These are phyloP conservation scores for Melanostoma scalare DNA, from an alignment of 2,888 invertebrate genomes.

Conservation along the genomic window DNA sequence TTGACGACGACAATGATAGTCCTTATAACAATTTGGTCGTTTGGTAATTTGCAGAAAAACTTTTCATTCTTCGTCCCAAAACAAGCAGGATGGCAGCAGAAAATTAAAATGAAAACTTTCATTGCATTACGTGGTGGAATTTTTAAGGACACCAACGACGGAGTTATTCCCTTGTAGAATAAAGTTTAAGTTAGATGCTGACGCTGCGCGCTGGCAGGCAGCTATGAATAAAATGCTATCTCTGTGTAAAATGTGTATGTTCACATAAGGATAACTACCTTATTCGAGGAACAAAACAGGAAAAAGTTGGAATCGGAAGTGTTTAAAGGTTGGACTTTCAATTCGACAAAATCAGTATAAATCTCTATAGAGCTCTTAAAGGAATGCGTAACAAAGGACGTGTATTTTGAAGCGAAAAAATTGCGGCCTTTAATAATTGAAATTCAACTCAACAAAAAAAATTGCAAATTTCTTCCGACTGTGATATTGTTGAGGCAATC, in stretches of 20 bases:
- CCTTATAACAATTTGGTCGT: slow-evolving; percentile 34
- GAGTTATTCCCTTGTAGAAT: not conserved
- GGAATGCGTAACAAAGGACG: too few relatives aligned
- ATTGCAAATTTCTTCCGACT: too few relatives aligned
- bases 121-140: slow-evolving; percentile 8
- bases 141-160: not conserved
- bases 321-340: slow-evolving; percentile 3
- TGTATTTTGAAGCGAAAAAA: too few relatives aligned
- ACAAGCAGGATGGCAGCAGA: not conserved
- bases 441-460: too few relatives aligned
- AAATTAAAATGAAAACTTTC: slow-evolving; percentile 35
- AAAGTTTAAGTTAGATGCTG: not conserved
- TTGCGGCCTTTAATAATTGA: too few relatives aligned
- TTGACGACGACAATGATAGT: not conserved
- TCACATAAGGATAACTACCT: slow-evolving; percentile 16
- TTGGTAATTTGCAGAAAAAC: slow-evolving; percentile 24
- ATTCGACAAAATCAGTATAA: not conserved
- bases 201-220: not conserved
- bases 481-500: too few relatives aligned
- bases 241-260: slow-evolving; percentile 6
- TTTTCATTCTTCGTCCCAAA: not conserved
- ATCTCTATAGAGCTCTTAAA: not conserved
- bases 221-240: slow-evolving; percentile 4
- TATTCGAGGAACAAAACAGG: not conserved
- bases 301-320: slow-evolving; percentile 11